Evolutionary conservation across 2,113 vertebrate genomes (phyloP), one percentile per base, ranked within the genome.

Genomic region (Phrynocephalus versicolor): DNA sequence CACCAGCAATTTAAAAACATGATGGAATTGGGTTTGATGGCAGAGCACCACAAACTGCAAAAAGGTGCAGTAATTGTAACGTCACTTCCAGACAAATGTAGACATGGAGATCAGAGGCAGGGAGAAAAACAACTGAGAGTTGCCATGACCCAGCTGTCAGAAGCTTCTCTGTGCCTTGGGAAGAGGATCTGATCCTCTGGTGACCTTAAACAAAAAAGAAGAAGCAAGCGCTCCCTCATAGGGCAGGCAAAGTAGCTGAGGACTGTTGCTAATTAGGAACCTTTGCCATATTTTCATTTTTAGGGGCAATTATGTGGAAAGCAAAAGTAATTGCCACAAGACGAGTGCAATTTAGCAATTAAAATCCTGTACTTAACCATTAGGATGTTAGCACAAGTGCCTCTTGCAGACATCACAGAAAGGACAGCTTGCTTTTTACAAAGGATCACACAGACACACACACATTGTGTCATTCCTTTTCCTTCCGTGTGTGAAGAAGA

Each of bases 281-380:
- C 27, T 78, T 12, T 75, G 35, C 65, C 18, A 14, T 71, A 71
- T 79, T 79, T 62, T 72, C 65, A 79, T 79, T 35, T 71, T 79
- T n/a, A 64, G 35, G 39, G 55, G 21, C 76, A 79, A 79, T 85
- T 79, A 79, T 57, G 37, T 79, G 58, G 35, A 79, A 79, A 45
- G 23, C 84, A 72, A 71, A 79, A 70, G 76, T 79, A 85, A 85
- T 72, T 72, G 76, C 75, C 62, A 71, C 65, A 71, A 67, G 55
- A 72, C 79, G 67, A 72, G 83, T 55, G 10, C 76, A 70, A 79
- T 85, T 85, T 60, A 45, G 65, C 84, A 72, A 79, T 79, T 85
- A 71, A 60, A 72, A 18, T 55, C 25, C 67, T 72, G 60, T 79
- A 33, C 71, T 79, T 79, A 79, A 55, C 62, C 25, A 39, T 15